These are phyloP conservation scores for Aegithalos caudatus DNA, from an alignment of 2,113 vertebrate genomes.

Conservation along the genomic window DNA sequence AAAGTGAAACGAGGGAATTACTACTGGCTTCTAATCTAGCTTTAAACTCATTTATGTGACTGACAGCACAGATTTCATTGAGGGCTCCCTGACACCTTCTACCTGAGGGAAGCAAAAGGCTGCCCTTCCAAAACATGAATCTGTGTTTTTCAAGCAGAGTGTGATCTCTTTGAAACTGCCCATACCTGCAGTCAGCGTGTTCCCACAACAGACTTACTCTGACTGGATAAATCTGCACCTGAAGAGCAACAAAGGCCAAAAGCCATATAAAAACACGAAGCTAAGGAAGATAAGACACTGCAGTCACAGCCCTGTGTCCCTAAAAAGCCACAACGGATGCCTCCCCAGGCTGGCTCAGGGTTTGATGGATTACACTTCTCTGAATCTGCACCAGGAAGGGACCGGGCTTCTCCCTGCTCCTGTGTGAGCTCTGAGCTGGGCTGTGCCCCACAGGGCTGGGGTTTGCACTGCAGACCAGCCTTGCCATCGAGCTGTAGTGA, in stretches of 20 bases:
- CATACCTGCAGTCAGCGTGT: neutral
- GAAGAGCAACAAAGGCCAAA: neutral
- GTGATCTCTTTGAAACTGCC: neutral
- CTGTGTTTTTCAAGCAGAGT: neutral
- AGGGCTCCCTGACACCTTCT: neutral
- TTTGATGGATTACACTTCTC: neutral
- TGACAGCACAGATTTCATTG: neutral
- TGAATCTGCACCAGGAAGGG: neutral
- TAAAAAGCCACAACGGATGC: rapidly evolving
- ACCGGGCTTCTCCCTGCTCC: neutral
- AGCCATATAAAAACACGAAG: neutral
- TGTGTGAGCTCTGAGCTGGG: neutral
- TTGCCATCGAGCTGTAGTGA: rapidly evolving
- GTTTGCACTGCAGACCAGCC: neutral
- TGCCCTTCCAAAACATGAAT: neutral
- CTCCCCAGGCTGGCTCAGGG: neutral
- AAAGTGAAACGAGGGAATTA: neutral
- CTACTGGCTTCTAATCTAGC: neutral
- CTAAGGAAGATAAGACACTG: neutral
- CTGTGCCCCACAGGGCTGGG: neutral
- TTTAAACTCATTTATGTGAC: neutral
- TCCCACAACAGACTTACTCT: neutral
- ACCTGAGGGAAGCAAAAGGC: neutral
- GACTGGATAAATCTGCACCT: neutral
- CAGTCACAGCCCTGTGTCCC: neutral